Evolutionary conservation across 2,113 vertebrate genomes (phyloP), one percentile per base, ranked within the genome.

Genomic region (Gasterosteus aculeatus): DNA sequence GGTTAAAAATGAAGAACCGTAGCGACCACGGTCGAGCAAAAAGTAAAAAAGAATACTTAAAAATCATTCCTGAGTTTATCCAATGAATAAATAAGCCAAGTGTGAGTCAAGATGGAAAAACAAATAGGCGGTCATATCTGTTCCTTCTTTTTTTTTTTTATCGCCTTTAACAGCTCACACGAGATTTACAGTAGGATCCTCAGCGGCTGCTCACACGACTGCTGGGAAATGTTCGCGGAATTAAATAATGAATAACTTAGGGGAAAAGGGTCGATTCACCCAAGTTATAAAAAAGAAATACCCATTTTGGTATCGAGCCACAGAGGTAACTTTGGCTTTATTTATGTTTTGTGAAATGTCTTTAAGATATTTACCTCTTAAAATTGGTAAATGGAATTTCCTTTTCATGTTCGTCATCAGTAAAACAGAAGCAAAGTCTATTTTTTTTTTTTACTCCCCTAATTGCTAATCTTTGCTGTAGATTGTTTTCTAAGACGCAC

Each of bases 61-160:
- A 80, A 38, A 75, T 51, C 79, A 86, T 89, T 88, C 82, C 49
- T 75, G 56, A 58, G 26, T 58, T 29, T 22, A 11, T 31, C 29
- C 10, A 56, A 9, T 58, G 2, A 60, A 31, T 22, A 26, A 44
- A 61, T 46, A 71, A 42, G 18, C 14, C 35, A 19, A 12, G 26
- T 69, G 65, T 64, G 35, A 49, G 10, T 73, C 15, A 6, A 54
- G 19, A 53, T 73, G 53, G 59, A 49, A 62, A 63, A 49, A 66
- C 29, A 0, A 10, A 49, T 8, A 16, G 1, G 41, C n/a, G 4
- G 15, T 38, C 4, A 10, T 35, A 26, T 70, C 38, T 15, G 15
- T 66, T 51, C 22, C 33, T 33, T 33, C 5, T 4, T 38, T 38
- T 38, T 38, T 38, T 6, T 66, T 18, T 26, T 57, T 46, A 44